These are phyloP conservation scores for Terrapene triunguis DNA, from an alignment of 2,113 vertebrate species.

Conservation along the genomic window DNA sequence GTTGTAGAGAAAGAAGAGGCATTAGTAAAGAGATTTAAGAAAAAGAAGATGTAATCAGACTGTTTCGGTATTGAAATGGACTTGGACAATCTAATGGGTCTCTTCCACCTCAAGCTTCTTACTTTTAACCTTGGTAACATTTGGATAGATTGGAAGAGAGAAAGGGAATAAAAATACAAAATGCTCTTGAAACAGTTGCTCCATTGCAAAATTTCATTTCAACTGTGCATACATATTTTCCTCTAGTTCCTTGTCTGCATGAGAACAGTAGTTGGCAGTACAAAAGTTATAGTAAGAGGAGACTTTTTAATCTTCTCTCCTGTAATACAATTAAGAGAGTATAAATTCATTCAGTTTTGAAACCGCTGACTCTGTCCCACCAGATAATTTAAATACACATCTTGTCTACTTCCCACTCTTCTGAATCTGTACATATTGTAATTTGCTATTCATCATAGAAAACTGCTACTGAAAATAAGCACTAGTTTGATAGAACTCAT, in stretches of 20 bases:
- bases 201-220: not conserved
- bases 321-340: not conserved
- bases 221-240: not conserved
- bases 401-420: not conserved
- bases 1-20: not conserved
- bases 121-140: too few relatives aligned
- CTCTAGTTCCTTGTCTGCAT: not conserved
- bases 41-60: not conserved
- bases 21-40: not conserved
- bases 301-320: not conserved
- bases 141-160: not conserved
- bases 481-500: not conserved
- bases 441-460: not conserved
- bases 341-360: not conserved
- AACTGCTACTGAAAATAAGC: not conserved
- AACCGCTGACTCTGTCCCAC: not conserved
- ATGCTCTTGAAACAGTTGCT: not conserved
- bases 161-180: not conserved
- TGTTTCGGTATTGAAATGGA: not conserved
- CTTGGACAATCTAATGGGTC: not conserved
- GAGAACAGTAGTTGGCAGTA: not conserved
- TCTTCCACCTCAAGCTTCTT: not conserved
- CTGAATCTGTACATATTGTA: not conserved
- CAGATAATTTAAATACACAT: not conserved
- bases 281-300: not conserved